Evolutionary conservation across 2,888 invertebrate genomes (phyloP), one percentile per base, ranked within the genome.

Genomic region (Sussaba pulchella): DNA sequence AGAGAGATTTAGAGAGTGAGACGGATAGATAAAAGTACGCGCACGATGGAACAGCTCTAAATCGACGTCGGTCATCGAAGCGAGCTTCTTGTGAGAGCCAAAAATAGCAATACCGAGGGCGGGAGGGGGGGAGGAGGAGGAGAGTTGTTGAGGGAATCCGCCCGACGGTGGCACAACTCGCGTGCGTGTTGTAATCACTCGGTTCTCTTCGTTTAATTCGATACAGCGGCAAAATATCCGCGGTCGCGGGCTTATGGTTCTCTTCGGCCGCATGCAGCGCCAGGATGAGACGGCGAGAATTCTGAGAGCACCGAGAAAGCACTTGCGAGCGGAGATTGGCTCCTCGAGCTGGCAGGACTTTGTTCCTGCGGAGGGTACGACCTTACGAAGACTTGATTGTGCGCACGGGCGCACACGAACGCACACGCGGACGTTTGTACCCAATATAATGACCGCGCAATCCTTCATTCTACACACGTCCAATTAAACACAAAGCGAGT

Each of bases 71-170:
- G 75, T 73, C 80, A 74, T 63, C 61, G 79, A 70, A 26, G 69
- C 71, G 71, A 41, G 72, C 36, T 26, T 74, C 74, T 66, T 52
- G 69, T 67, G 74, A 72, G 66, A 59, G 75, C 57, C 71, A 57
- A 76, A 80, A 80, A 80, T 80, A 80, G 80, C 76, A 67, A 72
- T 61, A n/a, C n/a, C 64, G 59, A 41, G 59, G 61, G 69, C 70
- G 70, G 63, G 54, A 73, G 64, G 47, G 54, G 50, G 70, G 67
- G 54, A 73, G 71, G 57, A 45, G 66, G 64, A 59, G 52, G 19
- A 54, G 1, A 14, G 17, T 47, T 57, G 10, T 77, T 59, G 43
- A 54, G 31, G 47, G n/a, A 19, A 64, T 21, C 63, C 47, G 64
- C 21, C 45, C 41, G 69, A 69, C 54, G 24, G 39, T 52, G 14